A percentile compares a stretch with the other conserved stretches of the same genome.
These are phyloP conservation scores for Melikaiella ostensackeni DNA, from an alignment of 2,888 invertebrate genomes.

Conservation along the genomic window DNA sequence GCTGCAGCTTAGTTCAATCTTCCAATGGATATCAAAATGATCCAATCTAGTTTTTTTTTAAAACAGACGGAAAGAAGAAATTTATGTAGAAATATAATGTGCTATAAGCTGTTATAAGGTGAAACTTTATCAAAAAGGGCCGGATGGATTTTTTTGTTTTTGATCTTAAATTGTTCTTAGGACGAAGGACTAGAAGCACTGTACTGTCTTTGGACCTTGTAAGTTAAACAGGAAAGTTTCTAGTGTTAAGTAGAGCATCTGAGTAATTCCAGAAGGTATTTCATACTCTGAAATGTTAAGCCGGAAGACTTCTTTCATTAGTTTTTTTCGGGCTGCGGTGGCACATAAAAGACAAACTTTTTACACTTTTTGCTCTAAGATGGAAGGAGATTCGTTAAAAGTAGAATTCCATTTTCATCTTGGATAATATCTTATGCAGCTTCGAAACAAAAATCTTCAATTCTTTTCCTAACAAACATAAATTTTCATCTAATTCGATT, in stretches of 20 bases:
- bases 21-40: no score
- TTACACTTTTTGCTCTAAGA: background rate
- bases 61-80: no score
- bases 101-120: no score
- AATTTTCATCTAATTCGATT: no score
- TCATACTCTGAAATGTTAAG: background rate
- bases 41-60: no score
- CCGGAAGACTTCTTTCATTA: background rate
- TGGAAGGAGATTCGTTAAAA: background rate
- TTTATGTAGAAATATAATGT: no score
- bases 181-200: constrained; percentile 1
- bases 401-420: background rate
- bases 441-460: background rate
- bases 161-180: no score
- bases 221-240: constrained; percentile 8
- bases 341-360: background rate
- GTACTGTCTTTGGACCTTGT: background rate
- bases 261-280: background rate
- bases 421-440: background rate
- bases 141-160: no score
- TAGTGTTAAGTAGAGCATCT: background rate
- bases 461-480: background rate
- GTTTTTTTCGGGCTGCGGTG: background rate
- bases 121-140: no score
- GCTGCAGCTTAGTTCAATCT: no score